Base-by-base conservation (phyloP, 2,888 invertebrate species). In the Thumatha senex region DNA sequence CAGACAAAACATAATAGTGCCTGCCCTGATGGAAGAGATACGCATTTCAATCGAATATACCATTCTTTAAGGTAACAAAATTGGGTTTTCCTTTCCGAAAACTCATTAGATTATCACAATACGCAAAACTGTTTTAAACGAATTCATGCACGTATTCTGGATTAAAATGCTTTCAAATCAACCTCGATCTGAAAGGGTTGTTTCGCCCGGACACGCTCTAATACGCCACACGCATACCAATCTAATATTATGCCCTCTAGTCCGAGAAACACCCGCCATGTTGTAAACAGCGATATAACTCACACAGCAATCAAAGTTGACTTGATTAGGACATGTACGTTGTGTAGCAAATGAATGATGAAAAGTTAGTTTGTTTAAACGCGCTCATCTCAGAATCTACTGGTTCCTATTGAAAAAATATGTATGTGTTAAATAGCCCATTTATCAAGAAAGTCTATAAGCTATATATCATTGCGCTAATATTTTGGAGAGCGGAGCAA, bases 151-250 rank as follows among this genome's bases (percentile, higher is more conserved):
- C 18, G 46, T 48, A 34, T 14, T 18, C 13, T 29, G 40, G 41
- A 42, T 48, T 44, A 53, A 48, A 46, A 46, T 35, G 33, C 36
- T 42, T 35, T 42, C 38, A 48, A 48, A 49, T 49, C 40, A 35
- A 24, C 24, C 35, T 40, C 7, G 34, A 46, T 54, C 15, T 30
- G 39, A 48, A 24, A 40, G 42, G 46, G 48, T 33, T 40, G 40
- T 45, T 35, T 35, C 29, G 12, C 5, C 18, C 15, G 15, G 12
- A 44, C 49, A 52, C 43, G 51, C 34, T 30, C 43, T 34, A 35
- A 8, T 5, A 44, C 49, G 31, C n/a, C 8, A 8, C 8, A 10
- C 12, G 53, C 45, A 52, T 53, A 53, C 39, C 56, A 59, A 59
- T 24, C 18, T 24, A 2, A 24, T 24, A 24, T 24, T 58, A 38